Percentiles rank a stretch among this genome's conserved stretches.
These are phyloP conservation scores for Falco peregrinus DNA, from an alignment of 2,797 vertebrate genomes.

Conservation along the genomic window DNA sequence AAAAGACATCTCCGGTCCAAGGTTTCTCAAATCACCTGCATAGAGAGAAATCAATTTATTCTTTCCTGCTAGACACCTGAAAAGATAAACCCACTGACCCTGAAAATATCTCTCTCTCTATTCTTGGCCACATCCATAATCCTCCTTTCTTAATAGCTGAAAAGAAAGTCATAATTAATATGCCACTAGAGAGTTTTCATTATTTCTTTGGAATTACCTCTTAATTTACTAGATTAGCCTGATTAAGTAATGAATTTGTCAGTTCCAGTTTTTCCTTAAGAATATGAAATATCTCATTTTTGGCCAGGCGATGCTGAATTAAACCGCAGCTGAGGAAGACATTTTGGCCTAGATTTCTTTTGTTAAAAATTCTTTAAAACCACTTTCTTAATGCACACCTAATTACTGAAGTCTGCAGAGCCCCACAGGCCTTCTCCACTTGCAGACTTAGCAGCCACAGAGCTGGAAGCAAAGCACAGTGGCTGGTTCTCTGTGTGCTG, in stretches of 20 bases:
- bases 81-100: constrained; percentile 72
- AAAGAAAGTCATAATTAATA: constrained; percentile 70
- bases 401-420: not conserved
- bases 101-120: constrained; percentile 67
- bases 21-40: not conserved
- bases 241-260: constrained; percentile 62
- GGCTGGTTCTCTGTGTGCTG: not conserved
- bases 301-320: not conserved
- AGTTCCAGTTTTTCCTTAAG: constrained; percentile 30
- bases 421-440: not conserved
- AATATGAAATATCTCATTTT: constrained; percentile 62
- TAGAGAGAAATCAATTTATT: not conserved
- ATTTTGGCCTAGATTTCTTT: not conserved
- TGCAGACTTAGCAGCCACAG: not conserved
- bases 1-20: not conserved
- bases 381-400: not conserved
- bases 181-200: constrained; percentile 60
- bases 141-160: constrained; percentile 52
- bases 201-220: constrained; percentile 72
- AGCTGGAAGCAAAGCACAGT: not conserved
- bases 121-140: constrained; percentile 50
- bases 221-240: constrained; percentile 68
- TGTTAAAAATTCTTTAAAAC: not conserved
- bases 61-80: constrained; percentile 8
- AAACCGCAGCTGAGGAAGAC: not conserved